Evolutionary conservation across 2,113 vertebrate species (phyloP).

Genomic region (Lophochroa leadbeateri): DNA sequence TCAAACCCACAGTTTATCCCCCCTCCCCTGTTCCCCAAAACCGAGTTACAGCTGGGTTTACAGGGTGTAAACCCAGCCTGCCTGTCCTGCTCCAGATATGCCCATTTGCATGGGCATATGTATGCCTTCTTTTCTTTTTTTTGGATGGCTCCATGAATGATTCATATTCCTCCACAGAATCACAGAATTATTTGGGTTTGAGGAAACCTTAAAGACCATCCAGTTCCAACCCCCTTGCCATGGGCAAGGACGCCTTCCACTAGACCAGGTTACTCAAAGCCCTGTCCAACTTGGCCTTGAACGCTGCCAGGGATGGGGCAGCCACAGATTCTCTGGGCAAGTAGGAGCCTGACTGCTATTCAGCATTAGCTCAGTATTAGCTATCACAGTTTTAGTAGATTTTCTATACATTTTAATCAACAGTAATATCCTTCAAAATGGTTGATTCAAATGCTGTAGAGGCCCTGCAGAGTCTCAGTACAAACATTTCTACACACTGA

Average conservation of each 20-base stretch:
- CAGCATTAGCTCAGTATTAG: not conserved
- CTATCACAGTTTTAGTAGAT: not conserved
- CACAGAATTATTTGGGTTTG: not conserved
- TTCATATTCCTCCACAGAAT: fast-evolving
- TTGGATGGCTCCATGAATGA: not conserved
- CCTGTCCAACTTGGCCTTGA: not conserved
- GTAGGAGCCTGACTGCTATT: not conserved
- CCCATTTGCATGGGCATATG: fast-evolving
- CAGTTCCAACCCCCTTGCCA: not conserved
- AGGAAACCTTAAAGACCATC: not conserved
- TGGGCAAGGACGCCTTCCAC: not conserved
- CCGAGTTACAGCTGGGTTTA: not conserved
- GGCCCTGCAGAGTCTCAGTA: not conserved
- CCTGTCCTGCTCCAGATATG: not conserved
- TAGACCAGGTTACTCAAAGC: not conserved
- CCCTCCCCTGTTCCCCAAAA: not conserved
- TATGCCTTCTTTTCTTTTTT: not conserved
- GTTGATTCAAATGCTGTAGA: not conserved
- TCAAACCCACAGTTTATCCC: not conserved
- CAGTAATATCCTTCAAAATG: not conserved
- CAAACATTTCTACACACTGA: not conserved
- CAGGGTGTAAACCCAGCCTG: fast-evolving
- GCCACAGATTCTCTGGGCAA: not conserved
- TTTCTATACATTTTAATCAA: constrained; percentile 14
- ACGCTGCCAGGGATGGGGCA: not conserved